Base-by-base conservation (phyloP, 2,797 vertebrate genomes). In the Xyrichtys novacula region DNA sequence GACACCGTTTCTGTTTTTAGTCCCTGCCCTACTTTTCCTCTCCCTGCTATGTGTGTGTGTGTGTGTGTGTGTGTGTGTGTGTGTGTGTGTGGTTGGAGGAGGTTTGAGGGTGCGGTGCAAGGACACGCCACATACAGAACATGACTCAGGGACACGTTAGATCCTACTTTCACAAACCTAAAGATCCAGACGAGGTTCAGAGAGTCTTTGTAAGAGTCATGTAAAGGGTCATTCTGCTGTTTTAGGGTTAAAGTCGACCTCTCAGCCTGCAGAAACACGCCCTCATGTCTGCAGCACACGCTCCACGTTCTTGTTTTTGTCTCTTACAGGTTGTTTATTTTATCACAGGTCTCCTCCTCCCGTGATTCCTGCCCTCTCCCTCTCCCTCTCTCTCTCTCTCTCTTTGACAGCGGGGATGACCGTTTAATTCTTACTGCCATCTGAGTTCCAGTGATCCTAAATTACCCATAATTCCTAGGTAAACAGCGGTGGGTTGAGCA, bases 1-100 rank as follows among this genome's bases (percentile, higher is more conserved):
- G 60, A 71, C 80, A 73, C 57, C 43, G 20, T 74, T 74, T 74
- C 70, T 74, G 73, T 77, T 74, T 71, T 61, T 83, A 83, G 74
- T 39, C 46, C 42, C 0, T 71, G 59, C 49, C 66, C 71, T 71
- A 75, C 66, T 71, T 80, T 28, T 7, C 22, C 38, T n/a, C 6
- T 34, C 10, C 19, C 1, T 48, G 44, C 42, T 23, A 4, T 9
- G 12, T 23, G 43, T 46, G 20, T 40, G n/a, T n/a, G n/a, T n/a
- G n/a, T n/a, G n/a, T n/a, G n/a, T n/a, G n/a, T n/a, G n/a, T n/a
- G n/a, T 23, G 43, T 46, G 20, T 38, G 15, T 36, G 34, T 14
- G 34, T 36, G 34, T 38, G 50, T 36, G 17, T 59, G 36, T 55
- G 32, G 42, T 74, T 17, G 55, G 19, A 39, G 25, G 40, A 36